Percentiles rank a stretch among this genome's conserved stretches.
Evolutionary conservation across 2,797 vertebrate species (phyloP).

Genomic region (Chaunax sp.): DNA sequence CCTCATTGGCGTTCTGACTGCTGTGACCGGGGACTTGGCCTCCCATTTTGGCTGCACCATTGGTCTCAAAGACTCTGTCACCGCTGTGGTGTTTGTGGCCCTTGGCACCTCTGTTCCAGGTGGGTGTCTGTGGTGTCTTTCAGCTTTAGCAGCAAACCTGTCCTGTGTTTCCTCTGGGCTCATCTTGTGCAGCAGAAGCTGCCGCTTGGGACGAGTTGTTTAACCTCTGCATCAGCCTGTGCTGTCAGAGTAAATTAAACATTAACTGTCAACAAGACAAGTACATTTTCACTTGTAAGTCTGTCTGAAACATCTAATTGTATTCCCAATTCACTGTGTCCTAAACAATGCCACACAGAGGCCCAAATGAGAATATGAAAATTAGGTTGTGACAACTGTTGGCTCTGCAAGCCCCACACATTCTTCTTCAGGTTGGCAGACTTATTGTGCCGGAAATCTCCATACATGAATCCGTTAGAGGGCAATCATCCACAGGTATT

Average conservation of each 20-base stretch:
- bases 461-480: conserved; percentile 3
- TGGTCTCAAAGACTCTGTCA: conserved; percentile 90
- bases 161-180: conserved; percentile 29
- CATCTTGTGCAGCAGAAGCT: conserved; percentile 24
- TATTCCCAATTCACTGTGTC: conserved; percentile 36
- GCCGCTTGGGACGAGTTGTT: conserved; percentile 38
- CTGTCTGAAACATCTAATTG: conserved; percentile 24
- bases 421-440: conserved; percentile 9
- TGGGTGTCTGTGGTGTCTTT: conserved; percentile 63
- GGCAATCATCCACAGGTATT: conserved; percentile 9
- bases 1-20: conserved; percentile 88
- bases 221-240: conserved; percentile 43
- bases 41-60: conserved; percentile 91
- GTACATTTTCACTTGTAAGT: conserved; percentile 32
- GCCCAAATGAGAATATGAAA: conserved; percentile 36
- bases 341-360: conserved; percentile 33
- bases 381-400: conserved; percentile 41
- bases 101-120: conserved; percentile 91
- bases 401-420: conserved; percentile 10
- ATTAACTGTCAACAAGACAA: conserved; percentile 43
- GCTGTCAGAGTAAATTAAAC: conserved; percentile 31
- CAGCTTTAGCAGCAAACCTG: conserved; percentile 1
- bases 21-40: conserved; percentile 89
- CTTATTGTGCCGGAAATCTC: background rate
- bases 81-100: conserved; percentile 90